A percentile compares a stretch with the other conserved stretches of the same genome.
Evolutionary conservation across 2,113 vertebrate species (phyloP).

Genomic region (Gavia stellata): DNA sequence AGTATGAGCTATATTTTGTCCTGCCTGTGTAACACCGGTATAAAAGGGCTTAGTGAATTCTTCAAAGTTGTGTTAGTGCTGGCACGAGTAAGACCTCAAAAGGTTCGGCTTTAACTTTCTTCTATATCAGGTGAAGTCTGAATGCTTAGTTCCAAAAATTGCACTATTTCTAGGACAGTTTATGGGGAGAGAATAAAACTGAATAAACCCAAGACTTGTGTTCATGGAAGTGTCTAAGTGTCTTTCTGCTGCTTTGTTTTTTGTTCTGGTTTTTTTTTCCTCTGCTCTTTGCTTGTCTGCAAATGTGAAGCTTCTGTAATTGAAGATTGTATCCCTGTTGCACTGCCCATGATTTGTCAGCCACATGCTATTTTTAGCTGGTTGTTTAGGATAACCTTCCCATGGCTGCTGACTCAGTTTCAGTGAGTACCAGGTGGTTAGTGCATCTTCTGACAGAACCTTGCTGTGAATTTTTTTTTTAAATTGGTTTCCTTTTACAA

Average conservation of each 20-base stretch:
- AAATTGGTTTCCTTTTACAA: background rate
- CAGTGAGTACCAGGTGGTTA: conserved; percentile 14
- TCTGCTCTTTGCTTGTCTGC: background rate
- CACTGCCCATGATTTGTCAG: background rate
- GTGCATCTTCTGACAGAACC: background rate
- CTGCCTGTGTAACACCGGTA: background rate
- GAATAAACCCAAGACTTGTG: background rate
- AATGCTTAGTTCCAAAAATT: background rate
- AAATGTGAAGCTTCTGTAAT: background rate
- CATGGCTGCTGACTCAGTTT: conserved; percentile 6
- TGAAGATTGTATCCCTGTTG: background rate
- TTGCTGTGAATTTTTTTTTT: background rate
- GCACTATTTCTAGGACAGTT: background rate
- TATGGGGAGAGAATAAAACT: background rate
- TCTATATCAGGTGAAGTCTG: background rate
- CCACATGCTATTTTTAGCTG: background rate
- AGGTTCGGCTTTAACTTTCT: background rate
- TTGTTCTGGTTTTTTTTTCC: background rate
- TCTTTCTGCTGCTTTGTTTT: background rate
- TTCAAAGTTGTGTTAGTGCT: background rate
- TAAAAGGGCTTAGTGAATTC: background rate
- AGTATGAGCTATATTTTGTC: background rate
- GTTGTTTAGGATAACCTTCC: conserved; percentile 44
- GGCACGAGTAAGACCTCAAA: background rate
- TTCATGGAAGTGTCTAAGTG: background rate